Base-by-base conservation (phyloP, 2,113 vertebrate species). In the Rousettus leschenaultii region DNA sequence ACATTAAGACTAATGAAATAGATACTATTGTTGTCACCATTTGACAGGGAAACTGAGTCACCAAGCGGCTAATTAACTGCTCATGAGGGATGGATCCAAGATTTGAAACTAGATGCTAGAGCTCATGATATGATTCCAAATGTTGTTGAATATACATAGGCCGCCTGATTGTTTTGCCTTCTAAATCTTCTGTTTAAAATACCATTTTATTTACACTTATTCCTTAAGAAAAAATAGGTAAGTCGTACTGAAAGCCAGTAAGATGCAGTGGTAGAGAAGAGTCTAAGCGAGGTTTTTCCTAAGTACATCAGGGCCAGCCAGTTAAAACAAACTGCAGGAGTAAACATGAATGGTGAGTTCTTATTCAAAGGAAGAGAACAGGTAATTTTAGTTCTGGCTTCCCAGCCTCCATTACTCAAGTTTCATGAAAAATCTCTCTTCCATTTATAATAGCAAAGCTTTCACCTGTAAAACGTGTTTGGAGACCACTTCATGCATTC, bases 171-270 rank as follows among this genome's bases (percentile, higher is more conserved):
- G 15, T 55, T 84, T 83, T 93, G 24, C 11, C 53, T 85, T 79
- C 70, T 77, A 71, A 65, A 28, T 77, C 65, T 93, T 87, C 57
- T 71, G 45, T 35, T 82, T 89, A 86, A 96, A 87, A 86, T 86
- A 28, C 30, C 3, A 24, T 70, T 79, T 91, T 82, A 33, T 93
- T 30, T 19, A 77, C 38, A 61, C 9, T 79, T 87, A 66, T 85
- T 65, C 21, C 43, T 94, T 75, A 86, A 89, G 79, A 73, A 68
- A 35, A 43, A 65, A 73, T 33, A 57, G 53, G 14, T 33, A 61
- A 80, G 15, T 33, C 75, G 35, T 40, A 66, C 79, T 55, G 68
- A 73, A 80, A 75, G 7, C 14, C 66, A 89, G 30, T 21, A 73
- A 88, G 21, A 8, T 51, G 12, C 35, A 18, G 77, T 19, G 26